Evolutionary conservation across 1,140 invertebrate species (phyloP).

Genomic region (Octopus sinensis): DNA sequence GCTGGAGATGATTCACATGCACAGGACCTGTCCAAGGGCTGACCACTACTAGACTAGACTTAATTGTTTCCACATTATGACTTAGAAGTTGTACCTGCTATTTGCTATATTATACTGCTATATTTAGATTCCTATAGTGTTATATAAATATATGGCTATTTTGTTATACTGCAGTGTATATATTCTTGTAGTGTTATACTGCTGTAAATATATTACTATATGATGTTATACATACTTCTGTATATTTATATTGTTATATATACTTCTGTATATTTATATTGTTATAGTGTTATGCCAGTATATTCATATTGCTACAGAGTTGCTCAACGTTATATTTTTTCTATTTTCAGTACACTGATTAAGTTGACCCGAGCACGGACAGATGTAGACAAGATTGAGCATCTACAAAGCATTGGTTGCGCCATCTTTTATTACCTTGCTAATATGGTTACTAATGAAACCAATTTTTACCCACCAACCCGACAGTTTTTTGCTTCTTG

Average conservation of each 20-base stretch:
- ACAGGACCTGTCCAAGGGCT: too few relatives aligned
- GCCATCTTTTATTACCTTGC: slow-evolving; percentile 72
- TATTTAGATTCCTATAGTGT: too few relatives aligned
- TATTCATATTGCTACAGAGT: background rate
- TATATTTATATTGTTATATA: background rate
- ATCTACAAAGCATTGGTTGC: slow-evolving; percentile 64
- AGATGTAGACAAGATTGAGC: slow-evolving; percentile 24
- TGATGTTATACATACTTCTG: background rate
- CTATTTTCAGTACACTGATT: slow-evolving; percentile 40
- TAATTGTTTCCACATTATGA: too few relatives aligned
- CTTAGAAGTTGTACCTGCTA: too few relatives aligned
- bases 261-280: background rate
- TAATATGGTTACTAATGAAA: slow-evolving; percentile 67
- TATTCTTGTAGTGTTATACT: too few relatives aligned
- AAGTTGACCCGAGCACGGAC: slow-evolving; percentile 38
- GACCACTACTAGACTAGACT: too few relatives aligned
- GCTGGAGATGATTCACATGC: too few relatives aligned
- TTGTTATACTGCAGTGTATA: too few relatives aligned
- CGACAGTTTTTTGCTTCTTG: slow-evolving; percentile 71
- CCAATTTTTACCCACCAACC: slow-evolving; percentile 69
- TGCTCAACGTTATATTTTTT: background rate
- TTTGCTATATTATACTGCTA: too few relatives aligned
- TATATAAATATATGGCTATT: too few relatives aligned
- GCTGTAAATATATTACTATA: background rate
- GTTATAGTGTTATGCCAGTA: background rate